phyloP scores from a whole-genome alignment of 2,888 invertebrate genomes.

The Spodoptera exigua region DNA sequence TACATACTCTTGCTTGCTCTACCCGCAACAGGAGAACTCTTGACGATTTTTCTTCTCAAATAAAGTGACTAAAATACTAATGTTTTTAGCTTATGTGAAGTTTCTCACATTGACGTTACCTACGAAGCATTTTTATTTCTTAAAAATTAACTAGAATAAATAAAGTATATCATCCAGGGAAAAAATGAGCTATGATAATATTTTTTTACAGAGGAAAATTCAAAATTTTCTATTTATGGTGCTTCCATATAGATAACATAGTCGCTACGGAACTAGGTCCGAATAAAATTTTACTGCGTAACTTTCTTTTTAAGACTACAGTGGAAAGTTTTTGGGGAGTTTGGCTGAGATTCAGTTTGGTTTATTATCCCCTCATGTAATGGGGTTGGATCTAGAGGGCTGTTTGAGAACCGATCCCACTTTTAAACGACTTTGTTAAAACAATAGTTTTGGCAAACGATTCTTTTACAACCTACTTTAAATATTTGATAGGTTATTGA shows the following conservation, averaged over 20 bases:
- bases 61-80: too few relatives aligned
- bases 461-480: not conserved
- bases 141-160: too few relatives aligned
- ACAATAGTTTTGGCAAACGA: not conserved
- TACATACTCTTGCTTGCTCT: too few relatives aligned
- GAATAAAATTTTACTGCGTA: conserved; percentile 70
- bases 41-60: too few relatives aligned
- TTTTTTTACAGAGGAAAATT: too few relatives aligned
- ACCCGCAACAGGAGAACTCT: too few relatives aligned
- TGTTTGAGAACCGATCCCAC: conserved; percentile 16
- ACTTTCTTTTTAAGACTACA: conserved; percentile 64
- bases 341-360: conserved; percentile 53
- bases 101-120: too few relatives aligned
- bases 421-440: conserved; percentile 20
- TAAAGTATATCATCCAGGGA: too few relatives aligned
- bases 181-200: too few relatives aligned
- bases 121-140: too few relatives aligned
- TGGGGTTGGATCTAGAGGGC: conserved; percentile 37
- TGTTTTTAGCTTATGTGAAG: too few relatives aligned
- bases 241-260: conserved; percentile 64
- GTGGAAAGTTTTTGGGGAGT: conserved; percentile 58
- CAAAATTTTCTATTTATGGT: conserved; percentile 65
- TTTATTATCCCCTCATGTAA: conserved; percentile 45
- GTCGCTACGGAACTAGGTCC: conserved; percentile 53
- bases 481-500: too few relatives aligned